Evolutionary conservation across 2,113 vertebrate genomes (phyloP).

Genomic region (Pomatorhinus ruficollis): DNA sequence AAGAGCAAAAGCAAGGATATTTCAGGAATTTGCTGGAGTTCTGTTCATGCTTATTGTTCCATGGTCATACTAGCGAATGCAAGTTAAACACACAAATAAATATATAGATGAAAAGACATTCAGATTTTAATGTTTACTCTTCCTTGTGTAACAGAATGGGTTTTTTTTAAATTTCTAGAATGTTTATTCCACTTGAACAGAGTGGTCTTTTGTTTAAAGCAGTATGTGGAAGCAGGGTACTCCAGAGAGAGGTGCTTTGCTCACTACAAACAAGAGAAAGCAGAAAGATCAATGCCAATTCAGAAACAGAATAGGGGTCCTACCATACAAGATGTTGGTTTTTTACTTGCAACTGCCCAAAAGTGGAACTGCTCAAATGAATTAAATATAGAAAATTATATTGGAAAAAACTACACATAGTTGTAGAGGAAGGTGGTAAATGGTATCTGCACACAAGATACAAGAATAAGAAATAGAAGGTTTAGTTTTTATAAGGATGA

Average conservation of each 20-base stretch:
- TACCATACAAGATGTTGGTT: not conserved
- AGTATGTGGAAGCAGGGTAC: not conserved
- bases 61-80: not conserved
- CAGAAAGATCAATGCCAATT: not conserved
- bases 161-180: not conserved
- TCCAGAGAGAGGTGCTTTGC: not conserved
- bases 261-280: not conserved
- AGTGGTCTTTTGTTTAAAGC: not conserved
- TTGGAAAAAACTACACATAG: not conserved
- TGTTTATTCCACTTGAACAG: not conserved
- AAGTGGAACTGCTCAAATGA: not conserved
- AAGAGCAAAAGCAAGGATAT: not conserved
- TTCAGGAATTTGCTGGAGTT: not conserved
- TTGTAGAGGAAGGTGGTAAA: not conserved
- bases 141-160: not conserved
- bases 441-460: fast-evolving
- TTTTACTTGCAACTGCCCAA: not conserved
- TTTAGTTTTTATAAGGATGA: not conserved
- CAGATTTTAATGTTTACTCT: not conserved
- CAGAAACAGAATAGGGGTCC: not conserved
- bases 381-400: not conserved
- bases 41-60: not conserved
- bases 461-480: not conserved
- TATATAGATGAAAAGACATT: not conserved
- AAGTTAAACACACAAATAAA: not conserved